A percentile compares a stretch with the other conserved stretches of the same genome.
phyloP scores from a whole-genome alignment of 2,888 invertebrate genomes.

The Tholera decimalis region DNA sequence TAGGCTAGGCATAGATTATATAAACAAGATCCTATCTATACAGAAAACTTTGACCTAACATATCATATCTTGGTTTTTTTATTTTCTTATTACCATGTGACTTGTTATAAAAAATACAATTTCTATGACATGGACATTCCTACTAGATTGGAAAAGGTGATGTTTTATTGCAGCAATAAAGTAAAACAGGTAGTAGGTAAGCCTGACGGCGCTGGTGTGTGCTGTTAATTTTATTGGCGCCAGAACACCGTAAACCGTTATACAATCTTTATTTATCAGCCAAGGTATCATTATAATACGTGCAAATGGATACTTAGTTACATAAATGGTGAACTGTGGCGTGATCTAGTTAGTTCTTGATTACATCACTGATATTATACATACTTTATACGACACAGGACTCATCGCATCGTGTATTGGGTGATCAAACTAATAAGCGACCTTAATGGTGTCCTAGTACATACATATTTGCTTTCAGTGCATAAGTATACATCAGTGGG shows the following conservation, averaged over 20 bases:
- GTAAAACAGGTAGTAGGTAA: neutral
- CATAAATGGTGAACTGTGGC: conserved; percentile 33
- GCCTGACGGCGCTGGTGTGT: neutral
- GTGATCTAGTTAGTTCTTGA: conserved; percentile 34
- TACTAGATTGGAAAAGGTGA: conserved; percentile 1
- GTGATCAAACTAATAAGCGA: conserved; percentile 15
- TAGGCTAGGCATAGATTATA: conserved; percentile 19
- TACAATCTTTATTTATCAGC: conserved; percentile 15
- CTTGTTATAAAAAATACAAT: neutral
- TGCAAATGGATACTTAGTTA: conserved; percentile 34
- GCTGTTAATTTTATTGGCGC: conserved; percentile 5
- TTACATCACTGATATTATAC: conserved; percentile 27
- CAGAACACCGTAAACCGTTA: conserved; percentile 5
- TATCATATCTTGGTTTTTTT: neutral
- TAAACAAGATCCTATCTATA: conserved; percentile 4
- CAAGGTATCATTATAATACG: conserved; percentile 44
- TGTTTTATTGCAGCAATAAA: conserved; percentile 22
- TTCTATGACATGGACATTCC: neutral
- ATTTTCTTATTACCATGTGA: neutral
- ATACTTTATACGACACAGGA: conserved; percentile 5
- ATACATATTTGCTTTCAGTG: neutral
- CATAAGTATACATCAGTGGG: too few species aligned
- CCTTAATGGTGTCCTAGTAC: neutral
- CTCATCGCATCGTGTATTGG: conserved; percentile 13
- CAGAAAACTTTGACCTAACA: neutral